Evolutionary conservation across 2,888 invertebrate genomes (phyloP), one percentile per base, ranked within the genome.

Genomic region (Cryptocephalus primarius): DNA sequence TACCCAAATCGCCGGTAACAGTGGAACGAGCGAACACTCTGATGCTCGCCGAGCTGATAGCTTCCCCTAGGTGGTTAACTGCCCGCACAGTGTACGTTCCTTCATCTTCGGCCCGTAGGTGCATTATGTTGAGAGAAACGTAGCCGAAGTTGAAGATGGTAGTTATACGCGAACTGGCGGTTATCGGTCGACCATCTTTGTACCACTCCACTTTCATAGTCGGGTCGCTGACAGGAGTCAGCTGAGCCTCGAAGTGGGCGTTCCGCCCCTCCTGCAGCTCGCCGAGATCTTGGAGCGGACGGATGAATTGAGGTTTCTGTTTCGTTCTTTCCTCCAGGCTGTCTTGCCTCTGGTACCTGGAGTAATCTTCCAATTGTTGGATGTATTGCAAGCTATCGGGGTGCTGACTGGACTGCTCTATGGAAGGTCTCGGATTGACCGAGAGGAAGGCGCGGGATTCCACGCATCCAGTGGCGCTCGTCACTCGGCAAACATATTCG

Each of bases 131-230:
- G 67, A 96, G 85, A 75, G 93, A 92, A 77, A 95, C 94, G 80
- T 94, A 94, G 71, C 95, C 95, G 82, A 96, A 95, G 83, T 95
- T 96, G 82, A 92, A 92, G 79, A 92, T 90, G 70, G 93, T 91
- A 70, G 90, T 90, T 75, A 93, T 94, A 75, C 95, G 84, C 70
- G 94, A 93, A 75, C 96, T 95, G 68, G 93, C 92, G 74, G 92
- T 93, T 64, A 99, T 88, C 32, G 94, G 84, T 70, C 85, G 81
- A 58, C 94, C 95, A 79, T 90, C 90, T 75, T 90, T 91, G 43
- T 43, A 43, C 92, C 92, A 93, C 73, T 93, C 92, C 92, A 93
- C 89, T 74, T 86, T 84, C 90, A 93, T 91, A 40, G 87, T 88
- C 46, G 92, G 88, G 67, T 93, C 93, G 63, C 89, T 90, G 44